Evolutionary conservation across 2,797 vertebrate genomes (phyloP), one percentile per base, ranked within the genome.

Genomic region (Ctenopoma multispine): DNA sequence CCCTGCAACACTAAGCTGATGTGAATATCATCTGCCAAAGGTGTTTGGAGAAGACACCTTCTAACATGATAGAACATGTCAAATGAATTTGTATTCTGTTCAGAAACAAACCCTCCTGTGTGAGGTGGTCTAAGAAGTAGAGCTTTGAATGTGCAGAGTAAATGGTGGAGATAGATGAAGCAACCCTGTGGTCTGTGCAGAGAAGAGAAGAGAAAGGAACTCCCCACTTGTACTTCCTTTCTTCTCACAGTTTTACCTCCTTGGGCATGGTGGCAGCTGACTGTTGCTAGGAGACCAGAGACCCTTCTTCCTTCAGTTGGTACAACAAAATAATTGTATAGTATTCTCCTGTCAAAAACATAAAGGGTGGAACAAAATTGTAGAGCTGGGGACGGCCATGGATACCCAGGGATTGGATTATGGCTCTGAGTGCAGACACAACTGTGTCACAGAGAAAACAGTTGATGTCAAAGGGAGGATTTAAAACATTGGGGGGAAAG

Each of bases 281-380:
- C 92, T 92, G 94, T 95, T 95, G 94, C 94, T 94, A 95, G 92
- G 94, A 93, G 86, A 94, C 93, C 74, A 21, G 62, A 81, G 84
- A 80, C 78, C 88, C 84, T 84, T 90, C 83, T 85, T 89, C 68
- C 67, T 78, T 81, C 81, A 86, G 87, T 91, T 92, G 87, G 91
- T 83, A 86, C 92, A 93, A 92, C 90, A 90, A 94, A 93, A 92
- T 93, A 93, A 94, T 90, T 92, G 90, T 86, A 91, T 80, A 85
- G 89, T 87, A 89, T 87, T 88, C 88, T 88, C 73, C 82, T 90
- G 90, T 92, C 84, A 82, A 87, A 92, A 89, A 92, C 82, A 85
- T 90, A 87, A 81, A 79, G 85, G 64, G 73, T 86, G 85, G 85
- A 92, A 88, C 77, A n/a, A 85, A 91, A 87, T 58, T 75, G 80